Percentiles rank a stretch among this genome's conserved stretches.
Evolutionary conservation across 1,140 invertebrate species (phyloP).

Genomic region (Drosophila funebris): DNA sequence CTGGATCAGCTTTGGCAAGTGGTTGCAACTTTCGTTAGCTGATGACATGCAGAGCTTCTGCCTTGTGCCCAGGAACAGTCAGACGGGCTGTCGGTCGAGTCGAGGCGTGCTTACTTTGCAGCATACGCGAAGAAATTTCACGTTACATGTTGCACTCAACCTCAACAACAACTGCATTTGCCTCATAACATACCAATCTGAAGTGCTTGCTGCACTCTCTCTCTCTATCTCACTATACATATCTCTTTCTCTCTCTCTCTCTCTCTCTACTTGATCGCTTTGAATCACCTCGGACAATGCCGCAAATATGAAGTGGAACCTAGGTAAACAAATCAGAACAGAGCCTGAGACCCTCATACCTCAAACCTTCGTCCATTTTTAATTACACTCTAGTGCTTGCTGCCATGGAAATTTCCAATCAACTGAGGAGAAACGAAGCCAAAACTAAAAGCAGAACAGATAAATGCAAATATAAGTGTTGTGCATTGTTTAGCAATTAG

Average conservation of each 20-base stretch:
- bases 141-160: conserved; percentile 20
- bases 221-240: neutral
- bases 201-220: neutral
- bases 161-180: conserved; percentile 10
- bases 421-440: neutral
- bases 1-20: conserved; percentile 27
- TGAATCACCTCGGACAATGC: conserved; percentile 43
- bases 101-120: conserved; percentile 23
- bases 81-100: conserved; percentile 11
- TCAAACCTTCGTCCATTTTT: conserved; percentile 15
- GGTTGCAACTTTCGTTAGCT: conserved; percentile 61
- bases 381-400: conserved; percentile 23
- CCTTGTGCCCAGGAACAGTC: neutral
- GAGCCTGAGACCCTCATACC: neutral
- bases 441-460: conserved; percentile 9
- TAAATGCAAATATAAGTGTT: conserved; percentile 49
- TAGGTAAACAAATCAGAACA: conserved; percentile 40
- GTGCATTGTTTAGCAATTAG: conserved; percentile 56
- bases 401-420: conserved; percentile 19
- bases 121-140: conserved; percentile 48
- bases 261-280: conserved; percentile 11
- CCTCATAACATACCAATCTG: neutral
- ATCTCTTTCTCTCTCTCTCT: neutral
- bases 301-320: conserved; percentile 15
- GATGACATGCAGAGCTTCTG: conserved; percentile 65